These are phyloP conservation scores for Drosophila guanche DNA, from an alignment of 1,140 invertebrate species.

Conservation along the genomic window DNA sequence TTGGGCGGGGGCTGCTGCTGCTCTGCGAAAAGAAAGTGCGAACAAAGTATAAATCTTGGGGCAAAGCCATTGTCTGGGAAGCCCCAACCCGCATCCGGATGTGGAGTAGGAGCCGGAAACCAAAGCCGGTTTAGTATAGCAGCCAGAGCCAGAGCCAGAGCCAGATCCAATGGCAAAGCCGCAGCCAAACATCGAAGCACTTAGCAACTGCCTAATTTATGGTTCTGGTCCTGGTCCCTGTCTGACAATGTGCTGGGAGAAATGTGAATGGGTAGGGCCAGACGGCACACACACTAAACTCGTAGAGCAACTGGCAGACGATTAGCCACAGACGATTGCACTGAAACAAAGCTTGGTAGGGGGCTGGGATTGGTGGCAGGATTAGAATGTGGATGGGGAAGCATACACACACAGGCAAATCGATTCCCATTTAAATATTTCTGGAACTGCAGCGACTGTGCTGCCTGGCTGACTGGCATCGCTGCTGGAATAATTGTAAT, in stretches of 20 bases:
- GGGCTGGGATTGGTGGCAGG: not conserved
- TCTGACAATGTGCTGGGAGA: conserved; percentile 51
- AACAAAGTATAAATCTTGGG: conserved; percentile 65
- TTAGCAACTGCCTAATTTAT: conserved; percentile 79
- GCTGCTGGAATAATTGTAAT: conserved; percentile 51
- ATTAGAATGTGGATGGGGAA: not conserved
- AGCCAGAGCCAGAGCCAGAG: conserved; percentile 21
- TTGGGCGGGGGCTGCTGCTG: not conserved
- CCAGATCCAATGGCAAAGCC: conserved; percentile 16
- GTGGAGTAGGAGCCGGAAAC: conserved; percentile 16
- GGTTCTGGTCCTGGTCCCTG: conserved; percentile 27
- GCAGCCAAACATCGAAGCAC: conserved; percentile 62
- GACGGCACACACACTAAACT: conserved; percentile 9
- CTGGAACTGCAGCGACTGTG: not conserved
- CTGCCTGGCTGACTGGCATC: not conserved
- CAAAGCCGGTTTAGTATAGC: too few relatives aligned
- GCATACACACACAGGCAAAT: conserved; percentile 11
- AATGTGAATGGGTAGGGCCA: conserved; percentile 33
- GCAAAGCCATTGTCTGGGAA: conserved; percentile 16
- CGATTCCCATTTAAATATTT: conserved; percentile 50
- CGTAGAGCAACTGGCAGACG: conserved; percentile 66
- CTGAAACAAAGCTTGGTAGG: conserved; percentile 55
- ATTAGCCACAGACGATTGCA: conserved; percentile 79
- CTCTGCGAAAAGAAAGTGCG: conserved; percentile 63
- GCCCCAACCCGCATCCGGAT: not conserved